Conservation (phyloP, 2,113 vertebrate genomes). For the Ornithorhynchus anatinus region DNA sequence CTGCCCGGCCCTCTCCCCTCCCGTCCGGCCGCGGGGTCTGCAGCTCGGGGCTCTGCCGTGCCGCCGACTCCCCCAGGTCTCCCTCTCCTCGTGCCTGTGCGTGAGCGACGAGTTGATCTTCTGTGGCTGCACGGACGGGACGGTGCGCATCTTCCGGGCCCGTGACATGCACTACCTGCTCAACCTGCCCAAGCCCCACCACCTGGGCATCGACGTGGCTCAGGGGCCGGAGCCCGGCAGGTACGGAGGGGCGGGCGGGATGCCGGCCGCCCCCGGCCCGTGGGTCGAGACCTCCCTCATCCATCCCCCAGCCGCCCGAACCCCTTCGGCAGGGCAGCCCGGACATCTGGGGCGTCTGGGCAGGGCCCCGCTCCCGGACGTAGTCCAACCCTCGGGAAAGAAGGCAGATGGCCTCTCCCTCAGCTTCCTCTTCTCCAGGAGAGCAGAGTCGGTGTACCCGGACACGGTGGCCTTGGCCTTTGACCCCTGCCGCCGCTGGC, state of each 20-base stretch:
- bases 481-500: constrained; percentile 65
- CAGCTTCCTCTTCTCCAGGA: constrained; percentile 50
- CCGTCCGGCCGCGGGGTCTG: not conserved
- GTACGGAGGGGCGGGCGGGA: constrained; percentile 42
- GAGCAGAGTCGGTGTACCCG: constrained; percentile 68
- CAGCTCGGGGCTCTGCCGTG: not conserved
- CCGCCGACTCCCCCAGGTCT: constrained; percentile 64
- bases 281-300: too few species aligned
- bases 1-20: not conserved
- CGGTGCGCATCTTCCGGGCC: constrained; percentile 75
- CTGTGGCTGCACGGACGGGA: constrained; percentile 86
- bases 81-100: constrained; percentile 73
- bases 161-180: constrained; percentile 73
- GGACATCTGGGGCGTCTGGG: not conserved
- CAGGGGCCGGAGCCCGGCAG: constrained; percentile 52
- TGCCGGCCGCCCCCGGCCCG: not conserved
- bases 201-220: constrained; percentile 74
- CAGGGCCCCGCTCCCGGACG: not conserved
- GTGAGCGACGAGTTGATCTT: constrained; percentile 79
- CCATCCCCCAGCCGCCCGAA: not conserved
- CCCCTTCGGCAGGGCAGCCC: not conserved
- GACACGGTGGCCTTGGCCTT: constrained; percentile 82
- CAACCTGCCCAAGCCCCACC: constrained; percentile 82
- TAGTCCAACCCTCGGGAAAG: not conserved
- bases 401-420: not conserved